Conservation (phyloP, 2,888 invertebrate genomes). For the Synanthedon tipuliformis region DNA sequence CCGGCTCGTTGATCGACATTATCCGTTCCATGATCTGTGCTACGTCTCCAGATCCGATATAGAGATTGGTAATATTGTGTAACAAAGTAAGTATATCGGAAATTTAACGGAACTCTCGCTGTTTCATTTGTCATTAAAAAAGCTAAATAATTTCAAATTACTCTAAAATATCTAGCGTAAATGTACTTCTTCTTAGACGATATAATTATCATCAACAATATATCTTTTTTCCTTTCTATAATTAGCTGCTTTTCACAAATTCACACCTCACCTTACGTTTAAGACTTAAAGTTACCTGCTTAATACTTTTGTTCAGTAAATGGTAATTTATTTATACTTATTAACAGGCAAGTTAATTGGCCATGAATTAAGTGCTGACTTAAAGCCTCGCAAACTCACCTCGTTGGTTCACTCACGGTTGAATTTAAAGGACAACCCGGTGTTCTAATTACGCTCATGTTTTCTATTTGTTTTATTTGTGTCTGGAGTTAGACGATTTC, state of each 20-base stretch:
- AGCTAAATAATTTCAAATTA: too few species aligned
- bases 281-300: too few species aligned
- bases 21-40: slow-evolving; percentile 34
- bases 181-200: too few species aligned
- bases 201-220: too few species aligned
- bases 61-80: slow-evolving; percentile 41
- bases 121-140: too few species aligned
- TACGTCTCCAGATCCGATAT: slow-evolving; percentile 35
- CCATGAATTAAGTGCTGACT: slow-evolving; percentile 62
- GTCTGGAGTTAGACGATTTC: background rate
- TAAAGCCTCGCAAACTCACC: slow-evolving; percentile 46
- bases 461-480: slow-evolving; percentile 11
- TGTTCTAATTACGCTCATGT: slow-evolving; percentile 41
- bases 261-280: too few species aligned
- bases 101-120: too few species aligned
- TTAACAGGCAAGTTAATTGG: slow-evolving; percentile 61
- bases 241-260: too few species aligned
- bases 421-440: slow-evolving; percentile 49
- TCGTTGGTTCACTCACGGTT: slow-evolving; percentile 21
- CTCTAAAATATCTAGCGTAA: too few species aligned
- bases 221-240: too few species aligned
- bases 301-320: slow-evolving; percentile 15
- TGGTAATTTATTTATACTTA: slow-evolving; percentile 55
- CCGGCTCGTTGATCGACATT: slow-evolving; percentile 43
- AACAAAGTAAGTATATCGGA: slow-evolving; percentile 16